These are phyloP conservation scores for Muntiacus muntjak DNA, from an alignment of 2,113 vertebrate species.

Conservation along the genomic window DNA sequence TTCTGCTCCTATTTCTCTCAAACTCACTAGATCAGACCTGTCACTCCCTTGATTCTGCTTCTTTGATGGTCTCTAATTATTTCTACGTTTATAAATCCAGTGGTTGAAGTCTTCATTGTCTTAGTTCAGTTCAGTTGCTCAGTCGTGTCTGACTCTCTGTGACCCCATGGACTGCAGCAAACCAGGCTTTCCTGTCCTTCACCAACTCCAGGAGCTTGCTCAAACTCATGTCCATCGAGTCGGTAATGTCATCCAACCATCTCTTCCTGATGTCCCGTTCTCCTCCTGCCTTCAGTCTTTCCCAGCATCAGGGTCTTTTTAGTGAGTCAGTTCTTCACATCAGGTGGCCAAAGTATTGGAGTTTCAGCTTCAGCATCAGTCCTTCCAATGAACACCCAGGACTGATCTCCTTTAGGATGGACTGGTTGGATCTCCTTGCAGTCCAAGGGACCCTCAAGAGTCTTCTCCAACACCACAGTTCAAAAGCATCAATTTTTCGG, in stretches of 20 bases:
- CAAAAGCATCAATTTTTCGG: neutral
- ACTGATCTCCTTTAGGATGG: neutral
- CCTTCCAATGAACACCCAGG: neutral
- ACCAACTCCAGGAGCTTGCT: neutral
- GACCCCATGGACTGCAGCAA: neutral
- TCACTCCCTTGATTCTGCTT: neutral
- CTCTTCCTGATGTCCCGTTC: neutral
- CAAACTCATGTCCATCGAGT: neutral
- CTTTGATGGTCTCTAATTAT: neutral
- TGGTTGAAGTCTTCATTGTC: neutral
- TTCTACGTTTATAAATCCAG: neutral
- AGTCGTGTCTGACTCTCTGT: neutral
- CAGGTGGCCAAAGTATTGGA: neutral
- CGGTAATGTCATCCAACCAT: neutral
- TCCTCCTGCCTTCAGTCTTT: neutral
- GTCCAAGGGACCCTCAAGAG: neutral
- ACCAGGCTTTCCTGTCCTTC: neutral
- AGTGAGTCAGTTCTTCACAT: neutral
- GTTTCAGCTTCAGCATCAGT: neutral
- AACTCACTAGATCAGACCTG: neutral
- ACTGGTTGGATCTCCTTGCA: neutral
- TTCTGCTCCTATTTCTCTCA: neutral
- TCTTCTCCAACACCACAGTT: neutral
- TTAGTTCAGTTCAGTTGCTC: neutral
- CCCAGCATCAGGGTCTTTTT: neutral